phyloP scores from a whole-genome alignment of 2,797 vertebrate genomes.

The Sebastes miniatus region DNA sequence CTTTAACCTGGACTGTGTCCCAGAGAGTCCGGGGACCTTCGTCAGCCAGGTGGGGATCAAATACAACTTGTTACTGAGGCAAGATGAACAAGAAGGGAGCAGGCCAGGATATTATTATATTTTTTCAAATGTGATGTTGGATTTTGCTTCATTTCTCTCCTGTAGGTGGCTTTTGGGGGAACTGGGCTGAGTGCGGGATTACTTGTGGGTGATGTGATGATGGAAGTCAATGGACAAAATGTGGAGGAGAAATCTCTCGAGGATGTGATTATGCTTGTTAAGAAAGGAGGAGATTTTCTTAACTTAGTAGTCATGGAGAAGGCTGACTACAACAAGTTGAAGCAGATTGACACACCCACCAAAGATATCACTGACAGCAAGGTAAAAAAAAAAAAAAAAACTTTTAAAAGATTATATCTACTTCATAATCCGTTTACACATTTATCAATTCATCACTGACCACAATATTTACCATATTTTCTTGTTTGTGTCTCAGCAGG shows the following conservation, averaged over 20 bases:
- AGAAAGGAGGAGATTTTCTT: slow-evolving; percentile 59
- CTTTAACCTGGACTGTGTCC: slow-evolving; percentile 71
- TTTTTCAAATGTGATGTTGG: neutral
- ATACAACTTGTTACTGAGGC: neutral
- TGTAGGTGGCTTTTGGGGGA: slow-evolving; percentile 75
- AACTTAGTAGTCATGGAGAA: slow-evolving; percentile 68
- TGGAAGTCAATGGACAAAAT: slow-evolving; percentile 83
- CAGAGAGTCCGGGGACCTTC: slow-evolving; percentile 68
- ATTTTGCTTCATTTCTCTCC: neutral
- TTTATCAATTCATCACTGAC: neutral
- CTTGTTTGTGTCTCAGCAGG: slow-evolving; percentile 36
- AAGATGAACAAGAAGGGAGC: neutral
- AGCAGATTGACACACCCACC: slow-evolving; percentile 27
- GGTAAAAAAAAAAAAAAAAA: slow-evolving; percentile 33
- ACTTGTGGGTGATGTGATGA: slow-evolving; percentile 74
- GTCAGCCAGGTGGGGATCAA: slow-evolving; percentile 76
- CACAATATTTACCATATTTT: neutral
- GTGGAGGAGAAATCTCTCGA: slow-evolving; percentile 73
- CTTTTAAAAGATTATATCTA: neutral
- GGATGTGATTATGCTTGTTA: slow-evolving; percentile 73
- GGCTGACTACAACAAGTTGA: slow-evolving; percentile 34
- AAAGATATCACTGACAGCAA: slow-evolving; percentile 28
- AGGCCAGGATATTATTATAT: neutral
- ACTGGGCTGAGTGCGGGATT: slow-evolving; percentile 79
- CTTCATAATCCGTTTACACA: neutral